Evolutionary conservation across 2,888 invertebrate species (phyloP).

Genomic region (Apamea monoglypha): DNA sequence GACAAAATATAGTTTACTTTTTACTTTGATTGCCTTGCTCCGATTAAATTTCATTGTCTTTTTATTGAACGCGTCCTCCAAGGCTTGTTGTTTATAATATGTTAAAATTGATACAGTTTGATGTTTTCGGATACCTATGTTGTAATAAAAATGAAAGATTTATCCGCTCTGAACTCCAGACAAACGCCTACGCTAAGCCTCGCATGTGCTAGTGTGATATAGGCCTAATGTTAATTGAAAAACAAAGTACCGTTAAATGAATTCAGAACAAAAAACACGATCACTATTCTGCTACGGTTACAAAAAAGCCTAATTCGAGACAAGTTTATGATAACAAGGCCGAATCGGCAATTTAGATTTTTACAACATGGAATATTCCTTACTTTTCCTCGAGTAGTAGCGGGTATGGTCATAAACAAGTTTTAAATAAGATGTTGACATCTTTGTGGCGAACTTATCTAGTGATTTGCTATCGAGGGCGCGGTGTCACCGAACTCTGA

Average conservation of each 20-base stretch:
- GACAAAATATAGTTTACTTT: constrained; percentile 68
- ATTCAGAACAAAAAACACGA: constrained; percentile 28
- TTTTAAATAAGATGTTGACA: constrained; percentile 61
- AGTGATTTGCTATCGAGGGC: constrained; percentile 75
- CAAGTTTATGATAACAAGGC: constrained; percentile 49
- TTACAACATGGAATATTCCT: constrained; percentile 62
- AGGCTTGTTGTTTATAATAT: constrained; percentile 8
- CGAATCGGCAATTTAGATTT: constrained; percentile 46
- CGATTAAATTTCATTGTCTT: constrained; percentile 40
- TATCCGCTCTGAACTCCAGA: neutral
- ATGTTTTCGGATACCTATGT: constrained; percentile 11
- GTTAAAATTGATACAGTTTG: constrained; percentile 3
- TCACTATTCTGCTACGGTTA: constrained; percentile 34
- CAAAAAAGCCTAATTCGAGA: constrained; percentile 37
- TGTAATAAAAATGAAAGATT: constrained; percentile 19
- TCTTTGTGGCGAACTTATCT: constrained; percentile 70
- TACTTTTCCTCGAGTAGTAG: constrained; percentile 32
- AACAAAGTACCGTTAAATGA: constrained; percentile 42
- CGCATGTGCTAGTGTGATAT: constrained; percentile 21
- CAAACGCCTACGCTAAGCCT: neutral
- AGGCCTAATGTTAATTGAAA: constrained; percentile 11
- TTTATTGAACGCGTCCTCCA: constrained; percentile 27
- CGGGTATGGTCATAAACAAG: constrained; percentile 43
- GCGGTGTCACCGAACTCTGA: constrained; percentile 79
- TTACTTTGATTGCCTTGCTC: constrained; percentile 67